A percentile compares a stretch with the other conserved stretches of the same genome.
These are phyloP conservation scores for Urocyon cinereoargenteus DNA, from an alignment of 2,797 vertebrate species.

Conservation along the genomic window DNA sequence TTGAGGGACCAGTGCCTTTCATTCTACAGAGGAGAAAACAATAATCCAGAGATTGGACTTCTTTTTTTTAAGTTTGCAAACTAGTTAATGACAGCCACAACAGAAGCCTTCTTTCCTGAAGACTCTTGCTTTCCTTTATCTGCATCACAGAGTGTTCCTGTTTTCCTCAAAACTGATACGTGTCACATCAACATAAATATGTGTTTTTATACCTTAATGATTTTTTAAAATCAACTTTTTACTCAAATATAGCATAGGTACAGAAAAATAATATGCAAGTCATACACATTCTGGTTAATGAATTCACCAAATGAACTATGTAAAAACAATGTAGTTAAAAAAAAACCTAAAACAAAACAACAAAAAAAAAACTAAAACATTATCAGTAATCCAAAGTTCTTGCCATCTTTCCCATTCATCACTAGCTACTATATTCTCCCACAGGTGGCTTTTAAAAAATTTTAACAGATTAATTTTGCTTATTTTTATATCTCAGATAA, in stretches of 20 bases:
- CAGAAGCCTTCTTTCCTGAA: background rate
- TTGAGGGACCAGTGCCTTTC: background rate
- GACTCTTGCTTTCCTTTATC: background rate
- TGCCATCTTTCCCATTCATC: background rate
- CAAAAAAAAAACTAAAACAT: background rate
- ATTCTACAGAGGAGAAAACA: background rate
- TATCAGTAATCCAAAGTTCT: background rate
- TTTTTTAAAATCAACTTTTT: background rate
- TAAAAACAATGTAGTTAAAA: background rate
- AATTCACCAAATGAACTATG: background rate
- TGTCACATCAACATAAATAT: background rate
- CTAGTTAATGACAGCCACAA: background rate
- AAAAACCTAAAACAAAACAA: background rate
- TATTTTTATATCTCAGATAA: background rate
- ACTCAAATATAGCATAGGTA: background rate
- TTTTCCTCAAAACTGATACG: background rate
- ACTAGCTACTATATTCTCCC: background rate
- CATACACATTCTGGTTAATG: background rate
- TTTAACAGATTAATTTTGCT: slow-evolving; percentile 17
- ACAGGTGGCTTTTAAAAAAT: background rate
- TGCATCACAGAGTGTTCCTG: background rate
- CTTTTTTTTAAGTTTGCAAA: background rate
- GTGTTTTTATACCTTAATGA: background rate
- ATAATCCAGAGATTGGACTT: background rate
- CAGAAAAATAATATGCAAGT: background rate